Conservation (phyloP, 2,797 vertebrate species). For the Melanotaenia maccullochi region DNA sequence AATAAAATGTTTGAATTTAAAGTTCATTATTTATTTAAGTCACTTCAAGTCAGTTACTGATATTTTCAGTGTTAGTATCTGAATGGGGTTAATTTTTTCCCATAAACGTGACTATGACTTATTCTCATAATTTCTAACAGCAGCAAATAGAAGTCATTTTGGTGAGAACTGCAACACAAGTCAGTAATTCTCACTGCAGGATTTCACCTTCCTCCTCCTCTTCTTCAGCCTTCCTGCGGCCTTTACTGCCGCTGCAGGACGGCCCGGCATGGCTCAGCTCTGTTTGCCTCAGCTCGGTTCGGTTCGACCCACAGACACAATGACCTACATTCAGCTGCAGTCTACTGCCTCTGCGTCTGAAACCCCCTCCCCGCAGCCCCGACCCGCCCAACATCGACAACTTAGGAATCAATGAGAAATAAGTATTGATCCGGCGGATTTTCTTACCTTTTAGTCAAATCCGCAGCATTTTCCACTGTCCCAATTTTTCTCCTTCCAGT, state of each 20-base stretch:
- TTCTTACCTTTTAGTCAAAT: conserved; percentile 70
- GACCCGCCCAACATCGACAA: conserved; percentile 27
- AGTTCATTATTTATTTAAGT: background rate
- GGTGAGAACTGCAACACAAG: conserved; percentile 11
- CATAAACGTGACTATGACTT: background rate
- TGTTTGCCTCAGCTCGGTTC: conserved; percentile 47
- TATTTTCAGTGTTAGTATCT: background rate
- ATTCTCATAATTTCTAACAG: background rate
- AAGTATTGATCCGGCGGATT: conserved; percentile 34
- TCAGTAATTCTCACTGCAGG: conserved; percentile 27
- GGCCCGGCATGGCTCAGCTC: conserved; percentile 30
- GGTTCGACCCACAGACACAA: conserved; percentile 73
- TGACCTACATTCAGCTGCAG: conserved; percentile 70
- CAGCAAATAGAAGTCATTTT: background rate
- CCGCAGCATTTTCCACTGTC: conserved; percentile 58
- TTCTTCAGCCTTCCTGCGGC: conserved; percentile 42
- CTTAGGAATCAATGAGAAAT: conserved; percentile 16
- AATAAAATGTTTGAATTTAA: background rate
- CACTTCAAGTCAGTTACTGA: background rate
- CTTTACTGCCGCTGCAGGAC: conserved; percentile 47
- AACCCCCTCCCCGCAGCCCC: conserved; percentile 22
- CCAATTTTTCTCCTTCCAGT: conserved; percentile 28
- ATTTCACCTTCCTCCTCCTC: conserved; percentile 34
- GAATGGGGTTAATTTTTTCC: background rate
- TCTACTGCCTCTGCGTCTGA: conserved; percentile 33